Conservation (phyloP, 1,140 invertebrate species). For the Callitettix versicolor region DNA sequence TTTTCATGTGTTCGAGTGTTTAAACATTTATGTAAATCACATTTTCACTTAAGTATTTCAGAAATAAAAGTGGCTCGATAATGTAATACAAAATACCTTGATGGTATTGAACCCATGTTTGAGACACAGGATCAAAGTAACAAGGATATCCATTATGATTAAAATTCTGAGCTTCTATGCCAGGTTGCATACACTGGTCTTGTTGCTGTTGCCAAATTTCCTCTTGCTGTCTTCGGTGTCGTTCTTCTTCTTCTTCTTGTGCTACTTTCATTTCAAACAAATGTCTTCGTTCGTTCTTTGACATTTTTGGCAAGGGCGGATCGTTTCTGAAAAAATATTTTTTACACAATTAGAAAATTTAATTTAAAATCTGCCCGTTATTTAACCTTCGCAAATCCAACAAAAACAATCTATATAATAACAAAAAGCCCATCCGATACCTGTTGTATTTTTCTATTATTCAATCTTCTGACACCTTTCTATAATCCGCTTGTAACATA, state of each 20-base stretch:
- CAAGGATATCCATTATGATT: slow-evolving; percentile 43
- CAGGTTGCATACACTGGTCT: too few relatives aligned
- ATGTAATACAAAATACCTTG: not conserved
- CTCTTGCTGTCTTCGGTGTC: slow-evolving; percentile 46
- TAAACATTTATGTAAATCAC: too few relatives aligned
- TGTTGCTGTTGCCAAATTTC: slow-evolving; percentile 47
- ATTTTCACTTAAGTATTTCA: too few relatives aligned
- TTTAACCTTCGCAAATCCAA: not conserved
- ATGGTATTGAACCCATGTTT: slow-evolving; percentile 48
- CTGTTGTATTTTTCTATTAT: too few relatives aligned
- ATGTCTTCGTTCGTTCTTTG: slow-evolving; percentile 60
- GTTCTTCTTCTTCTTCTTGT: slow-evolving; percentile 35
- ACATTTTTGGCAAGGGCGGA: slow-evolving; percentile 38
- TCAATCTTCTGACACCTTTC: too few relatives aligned
- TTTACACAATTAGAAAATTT: not conserved
- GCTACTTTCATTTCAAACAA: slow-evolving; percentile 61
- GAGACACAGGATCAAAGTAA: slow-evolving; percentile 46
- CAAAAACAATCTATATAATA: not conserved
- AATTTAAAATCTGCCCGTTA: too few relatives aligned
- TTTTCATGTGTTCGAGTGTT: too few relatives aligned
- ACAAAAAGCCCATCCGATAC: too few relatives aligned
- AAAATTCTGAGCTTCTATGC: too few relatives aligned
- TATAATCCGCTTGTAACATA: too few relatives aligned
- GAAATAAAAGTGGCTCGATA: too few relatives aligned
- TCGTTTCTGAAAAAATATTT: not conserved